A percentile compares a stretch with the other conserved stretches of the same genome.
phyloP scores from a whole-genome alignment of 2,888 invertebrate genomes.

The Drosophila rubida region DNA sequence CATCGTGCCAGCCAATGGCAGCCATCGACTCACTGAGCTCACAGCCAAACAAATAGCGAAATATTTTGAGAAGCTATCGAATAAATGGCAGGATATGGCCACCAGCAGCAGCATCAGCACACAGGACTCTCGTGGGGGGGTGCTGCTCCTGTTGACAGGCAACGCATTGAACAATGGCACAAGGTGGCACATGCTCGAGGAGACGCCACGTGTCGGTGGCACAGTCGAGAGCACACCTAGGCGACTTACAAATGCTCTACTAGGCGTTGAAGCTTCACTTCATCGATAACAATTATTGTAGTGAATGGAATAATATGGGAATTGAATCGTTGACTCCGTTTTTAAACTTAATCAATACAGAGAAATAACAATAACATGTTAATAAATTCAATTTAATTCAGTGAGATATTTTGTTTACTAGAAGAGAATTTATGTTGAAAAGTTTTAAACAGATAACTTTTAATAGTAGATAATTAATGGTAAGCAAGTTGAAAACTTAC shows the following conservation, averaged over 20 bases:
- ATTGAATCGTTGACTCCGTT: too few relatives aligned
- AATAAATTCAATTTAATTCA: too few relatives aligned
- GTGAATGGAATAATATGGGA: too few relatives aligned
- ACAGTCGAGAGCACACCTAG: not conserved
- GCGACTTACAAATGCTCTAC: not conserved
- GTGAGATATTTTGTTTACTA: too few relatives aligned
- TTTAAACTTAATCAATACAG: too few relatives aligned
- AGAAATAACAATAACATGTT: too few relatives aligned
- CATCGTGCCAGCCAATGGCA: slow-evolving; percentile 50
- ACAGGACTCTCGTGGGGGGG: not conserved
- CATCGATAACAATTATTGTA: too few relatives aligned
- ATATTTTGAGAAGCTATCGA: slow-evolving; percentile 59
- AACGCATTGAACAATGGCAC: slow-evolving; percentile 4
- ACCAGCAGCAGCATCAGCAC: not conserved
- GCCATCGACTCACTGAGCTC: slow-evolving; percentile 36
- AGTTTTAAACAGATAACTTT: too few relatives aligned
- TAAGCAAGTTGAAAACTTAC: too few relatives aligned
- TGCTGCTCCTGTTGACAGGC: slow-evolving; percentile 1
- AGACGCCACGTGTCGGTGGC: slow-evolving; percentile 17
- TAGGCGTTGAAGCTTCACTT: rapidly evolving
- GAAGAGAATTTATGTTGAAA: too few relatives aligned
- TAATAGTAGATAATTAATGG: too few relatives aligned
- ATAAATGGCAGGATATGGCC: slow-evolving; percentile 33
- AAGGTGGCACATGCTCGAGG: not conserved
- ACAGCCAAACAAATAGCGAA: slow-evolving; percentile 44